phyloP scores from a whole-genome alignment of 1,140 invertebrate genomes.

The Drosophila orena region DNA sequence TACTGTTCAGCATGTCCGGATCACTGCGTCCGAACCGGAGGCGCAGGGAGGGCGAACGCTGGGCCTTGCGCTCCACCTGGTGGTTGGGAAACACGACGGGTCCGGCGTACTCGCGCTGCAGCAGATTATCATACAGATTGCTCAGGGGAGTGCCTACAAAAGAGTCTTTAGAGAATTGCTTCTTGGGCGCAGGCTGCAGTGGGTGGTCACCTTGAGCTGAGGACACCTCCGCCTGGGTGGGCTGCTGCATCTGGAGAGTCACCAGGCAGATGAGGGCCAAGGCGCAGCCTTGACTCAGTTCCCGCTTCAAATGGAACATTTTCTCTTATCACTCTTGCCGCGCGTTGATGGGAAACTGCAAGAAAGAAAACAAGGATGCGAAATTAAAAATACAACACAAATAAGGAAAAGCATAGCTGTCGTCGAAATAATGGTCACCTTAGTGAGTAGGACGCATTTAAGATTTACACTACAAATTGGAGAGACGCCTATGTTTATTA shows the following conservation, averaged over 20 bases:
- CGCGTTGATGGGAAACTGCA: slow-evolving; percentile 21
- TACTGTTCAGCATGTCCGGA: slow-evolving; percentile 84
- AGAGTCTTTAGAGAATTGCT: background rate
- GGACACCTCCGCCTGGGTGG: slow-evolving; percentile 45
- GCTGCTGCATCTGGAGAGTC: slow-evolving; percentile 34
- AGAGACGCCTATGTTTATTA: too few species aligned
- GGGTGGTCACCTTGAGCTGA: slow-evolving; percentile 45
- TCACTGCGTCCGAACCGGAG: slow-evolving; percentile 90
- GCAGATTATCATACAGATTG: slow-evolving; percentile 77
- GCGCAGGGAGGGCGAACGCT: slow-evolving; percentile 89
- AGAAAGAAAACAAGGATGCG: slow-evolving; percentile 3
- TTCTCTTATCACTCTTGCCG: slow-evolving; percentile 1
- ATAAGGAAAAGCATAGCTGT: background rate
- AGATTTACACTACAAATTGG: too few species aligned
- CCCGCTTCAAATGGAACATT: slow-evolving; percentile 48
- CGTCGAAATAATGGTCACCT: background rate
- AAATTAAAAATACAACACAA: slow-evolving; percentile 4
- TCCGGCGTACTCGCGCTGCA: slow-evolving; percentile 82
- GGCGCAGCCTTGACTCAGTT: slow-evolving; percentile 50
- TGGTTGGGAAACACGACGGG: slow-evolving; percentile 85
- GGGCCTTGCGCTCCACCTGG: slow-evolving; percentile 89
- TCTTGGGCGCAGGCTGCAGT: background rate
- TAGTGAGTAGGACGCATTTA: background rate
- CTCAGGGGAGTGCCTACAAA: slow-evolving; percentile 58
- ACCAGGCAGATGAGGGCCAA: slow-evolving; percentile 45